Evolutionary conservation across 2,888 invertebrate genomes (phyloP), one percentile per base, ranked within the genome.

Genomic region (Himalopsyche kuldschensis): DNA sequence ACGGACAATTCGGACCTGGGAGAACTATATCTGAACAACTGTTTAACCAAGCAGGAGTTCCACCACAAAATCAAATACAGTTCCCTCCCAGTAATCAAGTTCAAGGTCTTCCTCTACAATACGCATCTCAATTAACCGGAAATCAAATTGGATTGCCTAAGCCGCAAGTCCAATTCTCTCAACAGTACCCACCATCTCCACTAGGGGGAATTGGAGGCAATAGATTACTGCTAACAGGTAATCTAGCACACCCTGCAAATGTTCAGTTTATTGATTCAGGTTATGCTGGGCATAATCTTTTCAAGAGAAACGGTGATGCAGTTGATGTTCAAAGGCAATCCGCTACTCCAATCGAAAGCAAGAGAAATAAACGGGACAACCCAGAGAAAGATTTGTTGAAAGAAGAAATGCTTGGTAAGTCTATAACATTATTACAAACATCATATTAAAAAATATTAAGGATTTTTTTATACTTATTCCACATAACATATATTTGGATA

Each of bases 241-340:
- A 91, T 0, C 89, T 93, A 41, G 87, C 92, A 3, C 93, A 94
- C 87, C 93, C 93, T 31, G 93, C 93, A 3, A 94, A 94, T 87
- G 93, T 94, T 0, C 94, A 94, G 88, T 93, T 93, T 85, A 91
- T 94, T 47, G 94, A 94, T 87, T 92, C 93, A 48, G 88, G 89
- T 3, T 88, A 89, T 3, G 88, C 89, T 10, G 88, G 89, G 0
- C 93, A 93, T 87, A 91, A 90, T 84, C 87, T 93, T 32, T 93
- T 90, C 87, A 93, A 92, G 87, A 90, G 93, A 85, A 88, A 91
- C 86, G 90, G 90, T 1, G 87, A 89, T 81, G 82, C 84, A 84
- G 63, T 79, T 82, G 77, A 80, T 15, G 41, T 27, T 10, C 27
- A 69, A 69, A 69, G 30, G 20, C 27, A 69, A 4, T 15, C 69